Base-by-base conservation (phyloP, 2,797 vertebrate genomes). In the Sarcoramphus papa region DNA sequence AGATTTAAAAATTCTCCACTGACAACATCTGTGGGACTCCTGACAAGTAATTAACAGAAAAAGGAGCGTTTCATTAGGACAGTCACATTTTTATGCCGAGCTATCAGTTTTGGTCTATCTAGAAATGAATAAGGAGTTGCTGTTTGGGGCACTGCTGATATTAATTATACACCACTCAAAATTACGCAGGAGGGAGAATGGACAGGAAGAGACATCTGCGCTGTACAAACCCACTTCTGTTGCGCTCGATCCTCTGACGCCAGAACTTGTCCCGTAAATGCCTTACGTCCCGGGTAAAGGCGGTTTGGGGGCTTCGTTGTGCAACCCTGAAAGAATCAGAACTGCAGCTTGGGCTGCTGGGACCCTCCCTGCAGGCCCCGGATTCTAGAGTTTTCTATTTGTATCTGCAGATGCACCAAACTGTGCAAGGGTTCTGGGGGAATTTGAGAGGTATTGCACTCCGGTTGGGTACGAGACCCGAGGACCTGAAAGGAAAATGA, bases 261-360 rank as follows among this genome's bases (percentile, higher is more conserved):
- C 53, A 45, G 48, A 22, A 37, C 48, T n/a, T n/a, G 25, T 31
- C 45, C 75, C 1, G 3, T 13, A 35, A 54, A 50, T 31, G 27
- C 43, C 20, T 33, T 15, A 4, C 0, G 0, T 40, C 12, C 33
- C 1, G 1, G 53, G 59, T 27, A 10, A 70, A 56, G 53, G 80
- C 1, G 1, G 9, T 45, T 5, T 31, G 10, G 43, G 22, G 60
- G 27, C 65, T 53, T n/a, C 0, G 1, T 17, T 35, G 35, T 30
- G 17, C 13, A 37, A 56, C 13, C 1, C 1, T 33, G 76, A 27
- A 47, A 35, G 70, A 16, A 25, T 8, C 56, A 40, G 51, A 56
- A 13, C 28, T 35, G 28, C 35, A 28, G 31, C 17, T 48, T 11
- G 24, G 67, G 77, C 33, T 59, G 10, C 24, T 14, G 40, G 45